These are phyloP conservation scores for Scomber colias DNA, from an alignment of 2,113 vertebrate genomes.

Conservation along the genomic window DNA sequence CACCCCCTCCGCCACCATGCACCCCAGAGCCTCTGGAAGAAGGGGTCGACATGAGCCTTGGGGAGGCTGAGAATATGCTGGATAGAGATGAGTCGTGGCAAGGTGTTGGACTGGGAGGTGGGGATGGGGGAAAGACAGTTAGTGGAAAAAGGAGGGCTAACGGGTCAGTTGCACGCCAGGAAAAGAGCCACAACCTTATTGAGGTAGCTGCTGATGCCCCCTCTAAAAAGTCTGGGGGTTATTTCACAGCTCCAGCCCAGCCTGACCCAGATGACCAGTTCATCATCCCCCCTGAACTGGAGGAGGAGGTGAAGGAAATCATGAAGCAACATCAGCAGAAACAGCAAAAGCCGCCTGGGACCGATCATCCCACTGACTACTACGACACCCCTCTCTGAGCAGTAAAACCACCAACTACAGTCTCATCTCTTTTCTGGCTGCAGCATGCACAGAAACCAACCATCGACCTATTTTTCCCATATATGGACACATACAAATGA, in stretches of 20 bases:
- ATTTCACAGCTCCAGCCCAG: conserved; percentile 96
- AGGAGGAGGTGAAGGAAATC: conserved; percentile 98
- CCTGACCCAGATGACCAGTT: conserved; percentile 98
- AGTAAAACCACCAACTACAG: conserved; percentile 22
- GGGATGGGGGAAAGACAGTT: conserved; percentile 79
- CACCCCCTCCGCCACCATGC: conserved; percentile 79
- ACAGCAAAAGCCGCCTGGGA: conserved; percentile 86
- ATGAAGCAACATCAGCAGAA: conserved; percentile 98
- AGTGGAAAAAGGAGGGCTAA: conserved; percentile 88
- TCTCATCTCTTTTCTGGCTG: conserved; percentile 21
- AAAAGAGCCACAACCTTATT: conserved; percentile 96
- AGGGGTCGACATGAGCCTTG: conserved; percentile 79
- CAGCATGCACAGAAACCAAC: conserved; percentile 40
- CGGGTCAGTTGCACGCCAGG: conserved; percentile 92
- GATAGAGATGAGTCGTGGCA: conserved; percentile 73
- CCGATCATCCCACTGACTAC: conserved; percentile 89
- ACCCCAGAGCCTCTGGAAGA: conserved; percentile 88
- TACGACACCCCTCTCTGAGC: conserved; percentile 95
- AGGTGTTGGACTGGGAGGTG: conserved; percentile 37
- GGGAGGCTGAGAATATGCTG: conserved; percentile 84
- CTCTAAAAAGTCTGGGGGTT: conserved; percentile 91
- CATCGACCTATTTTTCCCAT: background rate
- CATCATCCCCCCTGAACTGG: conserved; percentile 97
- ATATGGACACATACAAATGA: conserved; percentile 32
- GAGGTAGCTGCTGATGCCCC: conserved; percentile 94